phyloP scores from a whole-genome alignment of 2,113 vertebrate genomes.

The Girardinichthys multiradiatus region DNA sequence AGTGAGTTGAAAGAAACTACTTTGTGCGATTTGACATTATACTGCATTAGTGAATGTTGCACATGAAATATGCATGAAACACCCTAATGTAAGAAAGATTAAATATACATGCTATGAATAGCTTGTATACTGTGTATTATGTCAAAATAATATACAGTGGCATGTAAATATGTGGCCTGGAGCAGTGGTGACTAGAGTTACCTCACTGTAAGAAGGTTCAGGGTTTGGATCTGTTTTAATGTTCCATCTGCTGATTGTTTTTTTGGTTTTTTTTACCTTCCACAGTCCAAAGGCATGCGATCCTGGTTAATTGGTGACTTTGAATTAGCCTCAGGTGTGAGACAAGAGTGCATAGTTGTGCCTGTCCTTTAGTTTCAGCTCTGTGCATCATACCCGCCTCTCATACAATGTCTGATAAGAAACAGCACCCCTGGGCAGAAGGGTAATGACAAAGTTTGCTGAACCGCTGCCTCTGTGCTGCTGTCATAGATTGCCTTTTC shows the following conservation, averaged over 20 bases:
- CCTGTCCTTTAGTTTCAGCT: background rate
- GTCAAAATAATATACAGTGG: conserved; percentile 20
- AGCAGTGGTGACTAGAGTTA: background rate
- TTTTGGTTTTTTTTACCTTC: background rate
- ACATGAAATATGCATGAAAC: conserved; percentile 55
- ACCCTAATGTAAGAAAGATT: conserved; percentile 30
- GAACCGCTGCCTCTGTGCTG: conserved; percentile 18
- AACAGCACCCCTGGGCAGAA: conserved; percentile 1
- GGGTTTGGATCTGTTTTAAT: background rate
- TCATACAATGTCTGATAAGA: background rate
- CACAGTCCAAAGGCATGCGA: background rate
- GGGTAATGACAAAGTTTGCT: conserved; percentile 34
- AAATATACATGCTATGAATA: conserved; percentile 42
- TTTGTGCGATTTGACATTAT: conserved; percentile 21
- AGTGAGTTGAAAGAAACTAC: conserved; percentile 14
- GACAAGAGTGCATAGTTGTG: background rate
- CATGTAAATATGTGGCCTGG: background rate
- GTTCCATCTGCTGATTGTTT: background rate
- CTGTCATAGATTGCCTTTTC: conserved; percentile 33
- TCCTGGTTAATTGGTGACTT: background rate
- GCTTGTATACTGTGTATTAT: conserved; percentile 14
- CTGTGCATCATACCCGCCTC: background rate
- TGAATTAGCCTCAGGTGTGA: background rate
- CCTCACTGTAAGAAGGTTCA: background rate
- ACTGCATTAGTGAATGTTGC: conserved; percentile 16